These are phyloP conservation scores for Philopedon plagiatum DNA, from an alignment of 2,888 invertebrate genomes.

Conservation along the genomic window DNA sequence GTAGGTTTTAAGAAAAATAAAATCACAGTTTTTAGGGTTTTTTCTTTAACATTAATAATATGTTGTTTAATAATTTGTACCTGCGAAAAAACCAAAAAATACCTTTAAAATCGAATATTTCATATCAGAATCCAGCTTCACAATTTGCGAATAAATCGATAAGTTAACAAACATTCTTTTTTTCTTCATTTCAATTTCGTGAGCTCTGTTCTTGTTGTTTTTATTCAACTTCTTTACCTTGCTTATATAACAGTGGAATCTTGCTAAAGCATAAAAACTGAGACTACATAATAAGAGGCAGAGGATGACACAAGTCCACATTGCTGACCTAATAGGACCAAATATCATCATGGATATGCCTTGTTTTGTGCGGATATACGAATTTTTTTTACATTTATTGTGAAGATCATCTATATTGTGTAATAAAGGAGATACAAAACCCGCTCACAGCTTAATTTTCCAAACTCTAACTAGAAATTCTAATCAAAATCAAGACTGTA, in stretches of 20 bases:
- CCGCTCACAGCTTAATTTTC: too few relatives aligned
- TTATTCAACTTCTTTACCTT: slow-evolving; percentile 56
- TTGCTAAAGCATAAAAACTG: slow-evolving; percentile 77
- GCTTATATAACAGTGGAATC: slow-evolving; percentile 71
- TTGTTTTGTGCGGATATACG: too few relatives aligned
- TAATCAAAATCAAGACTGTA: too few relatives aligned
- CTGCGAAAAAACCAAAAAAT: not conserved
- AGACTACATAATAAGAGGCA: slow-evolving; percentile 78
- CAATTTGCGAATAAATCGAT: slow-evolving; percentile 55
- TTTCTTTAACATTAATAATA: too few relatives aligned
- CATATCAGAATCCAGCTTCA: slow-evolving; percentile 58
- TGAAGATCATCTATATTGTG: too few relatives aligned
- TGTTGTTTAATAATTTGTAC: too few relatives aligned
- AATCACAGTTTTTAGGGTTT: too few relatives aligned
- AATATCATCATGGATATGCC: too few relatives aligned
- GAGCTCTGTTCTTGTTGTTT: slow-evolving; percentile 31
- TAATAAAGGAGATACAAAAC: too few relatives aligned
- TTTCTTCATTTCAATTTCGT: slow-evolving; percentile 38
- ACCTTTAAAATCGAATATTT: slow-evolving; percentile 64
- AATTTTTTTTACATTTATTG: too few relatives aligned
- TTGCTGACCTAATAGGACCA: slow-evolving; percentile 68
- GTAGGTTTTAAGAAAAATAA: too few relatives aligned
- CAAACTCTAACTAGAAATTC: too few relatives aligned
- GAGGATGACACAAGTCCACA: slow-evolving; percentile 83
- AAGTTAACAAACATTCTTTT: slow-evolving; percentile 58